Base-by-base conservation (phyloP, 2,113 vertebrate genomes). In the Scomber scombrus region DNA sequence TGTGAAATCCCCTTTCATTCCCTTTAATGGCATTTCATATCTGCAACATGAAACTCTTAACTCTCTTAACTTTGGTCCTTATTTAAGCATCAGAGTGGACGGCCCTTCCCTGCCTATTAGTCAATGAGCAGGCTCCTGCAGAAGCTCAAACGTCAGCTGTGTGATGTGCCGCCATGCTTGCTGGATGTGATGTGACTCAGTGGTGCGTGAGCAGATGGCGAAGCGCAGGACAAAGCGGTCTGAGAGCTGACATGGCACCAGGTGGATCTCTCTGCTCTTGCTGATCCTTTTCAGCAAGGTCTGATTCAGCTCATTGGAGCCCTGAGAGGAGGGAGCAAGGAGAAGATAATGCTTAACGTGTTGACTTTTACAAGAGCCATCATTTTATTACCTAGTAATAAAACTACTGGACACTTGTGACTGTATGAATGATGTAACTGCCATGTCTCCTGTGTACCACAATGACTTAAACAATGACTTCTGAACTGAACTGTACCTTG, bases 211-310 rank as follows among this genome's bases (percentile, higher is more conserved):
- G 12, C 98, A 98, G 81, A 99, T 47, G 51, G 96, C 97, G 1
- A 99, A 96, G 2, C 97, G 97, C 49, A 99, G 93, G 82, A 98
- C 96, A 43, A 98, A 98, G 78, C 71, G 90, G 58, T 92, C 96
- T 3, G 91, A 90, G 80, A 99, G 95, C 85, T 94, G 91, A 60
- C 97, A 98, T 0, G 97, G 97, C 1, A 99, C 98, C 87, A 99
- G 90, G 87, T 99, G 97, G 87, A 99, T 98, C 91, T 95, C 96
- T 82, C 90, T 95, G 90, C 89, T 80, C 0, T 82, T 74, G 26
- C 95, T 97, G 87, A 99, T 97, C 70, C 71, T 95, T 87, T 97
- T 95, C 77, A 99, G 95, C 85, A 99, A 94, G 1, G 81, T 85
- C 91, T 99, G 91, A 1, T 96, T 99, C 85, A 96, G 80, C 74